phyloP scores from a whole-genome alignment of 2,113 vertebrate species.

The Anarhynchus alexandrinus region DNA sequence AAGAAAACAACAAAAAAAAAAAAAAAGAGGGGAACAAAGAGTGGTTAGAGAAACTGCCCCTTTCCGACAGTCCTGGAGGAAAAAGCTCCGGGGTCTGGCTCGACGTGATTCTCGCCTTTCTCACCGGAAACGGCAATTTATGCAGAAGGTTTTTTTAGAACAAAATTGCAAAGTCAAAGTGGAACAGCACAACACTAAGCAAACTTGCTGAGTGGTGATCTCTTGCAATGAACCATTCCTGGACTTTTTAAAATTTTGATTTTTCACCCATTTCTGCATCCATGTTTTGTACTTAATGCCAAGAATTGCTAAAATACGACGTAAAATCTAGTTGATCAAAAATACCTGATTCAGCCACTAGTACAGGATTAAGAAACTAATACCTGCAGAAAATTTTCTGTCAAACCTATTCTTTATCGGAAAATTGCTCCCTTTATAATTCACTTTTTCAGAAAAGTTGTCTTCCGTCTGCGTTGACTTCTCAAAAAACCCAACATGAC shows the following conservation, averaged over 20 bases:
- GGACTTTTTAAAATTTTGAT: background rate
- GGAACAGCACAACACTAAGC: background rate
- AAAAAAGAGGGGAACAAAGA: background rate
- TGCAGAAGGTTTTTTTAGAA: background rate
- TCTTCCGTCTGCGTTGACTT: background rate
- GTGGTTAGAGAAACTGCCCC: background rate
- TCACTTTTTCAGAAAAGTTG: background rate
- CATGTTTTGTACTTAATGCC: background rate
- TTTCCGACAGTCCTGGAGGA: background rate
- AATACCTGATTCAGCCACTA: background rate
- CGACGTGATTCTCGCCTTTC: accelerated
- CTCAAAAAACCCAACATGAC: accelerated
- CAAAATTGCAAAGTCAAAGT: background rate
- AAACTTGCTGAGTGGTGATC: background rate
- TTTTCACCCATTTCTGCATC: background rate
- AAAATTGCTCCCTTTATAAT: background rate
- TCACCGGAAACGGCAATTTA: background rate
- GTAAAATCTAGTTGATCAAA: background rate
- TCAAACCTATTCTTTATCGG: background rate
- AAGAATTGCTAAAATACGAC: background rate
- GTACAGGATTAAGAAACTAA: background rate
- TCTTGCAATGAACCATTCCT: background rate
- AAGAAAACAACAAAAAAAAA: background rate
- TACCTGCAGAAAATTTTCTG: background rate
- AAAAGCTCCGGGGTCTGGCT: background rate